Evolutionary conservation across 2,113 vertebrate species (phyloP).

Genomic region (Drymodes brunneopygia): DNA sequence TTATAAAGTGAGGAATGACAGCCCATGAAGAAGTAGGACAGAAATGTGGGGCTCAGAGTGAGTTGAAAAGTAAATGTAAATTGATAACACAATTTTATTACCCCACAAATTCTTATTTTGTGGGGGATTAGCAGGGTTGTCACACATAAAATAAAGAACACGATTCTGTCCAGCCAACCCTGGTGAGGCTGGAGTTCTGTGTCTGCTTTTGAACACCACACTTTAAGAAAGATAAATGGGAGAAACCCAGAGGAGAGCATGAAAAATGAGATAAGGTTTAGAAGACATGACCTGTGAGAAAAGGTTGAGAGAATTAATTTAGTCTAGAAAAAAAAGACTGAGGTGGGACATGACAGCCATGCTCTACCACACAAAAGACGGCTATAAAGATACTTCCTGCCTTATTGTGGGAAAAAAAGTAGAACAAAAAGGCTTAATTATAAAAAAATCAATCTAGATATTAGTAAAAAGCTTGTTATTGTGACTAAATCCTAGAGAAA

Average conservation of each 20-base stretch:
- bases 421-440: background rate
- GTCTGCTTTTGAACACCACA: background rate
- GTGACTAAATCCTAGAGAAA: background rate
- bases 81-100: background rate
- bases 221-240: background rate
- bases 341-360: background rate
- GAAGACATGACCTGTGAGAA: background rate
- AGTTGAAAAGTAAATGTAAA: background rate
- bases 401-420: background rate
- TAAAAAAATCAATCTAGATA: background rate
- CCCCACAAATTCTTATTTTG: background rate
- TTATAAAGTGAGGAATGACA: background rate
- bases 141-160: background rate
- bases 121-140: background rate
- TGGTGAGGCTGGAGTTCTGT: background rate
- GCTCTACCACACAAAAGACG: background rate
- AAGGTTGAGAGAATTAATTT: constrained; percentile 3
- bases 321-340: background rate
- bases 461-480: background rate
- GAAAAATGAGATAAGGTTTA: constrained; percentile 1
- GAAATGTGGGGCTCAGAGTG: background rate
- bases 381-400: background rate
- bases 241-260: background rate
- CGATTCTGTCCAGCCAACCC: background rate
- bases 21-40: background rate